phyloP scores from a whole-genome alignment of 2,113 vertebrate genomes.

The Oxyruncus cristatus region DNA sequence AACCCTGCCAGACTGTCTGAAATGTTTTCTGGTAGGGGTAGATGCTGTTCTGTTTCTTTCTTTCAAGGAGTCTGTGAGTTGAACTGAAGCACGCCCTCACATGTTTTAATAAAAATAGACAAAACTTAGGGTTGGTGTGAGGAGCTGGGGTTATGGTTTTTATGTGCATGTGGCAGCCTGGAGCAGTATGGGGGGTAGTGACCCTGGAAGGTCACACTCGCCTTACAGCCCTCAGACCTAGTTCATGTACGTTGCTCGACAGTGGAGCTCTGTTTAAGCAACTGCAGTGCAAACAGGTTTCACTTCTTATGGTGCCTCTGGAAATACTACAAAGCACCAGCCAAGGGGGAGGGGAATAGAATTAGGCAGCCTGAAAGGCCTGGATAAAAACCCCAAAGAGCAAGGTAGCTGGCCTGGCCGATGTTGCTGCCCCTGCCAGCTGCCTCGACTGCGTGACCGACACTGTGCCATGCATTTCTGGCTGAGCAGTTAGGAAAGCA shows the following conservation, averaged over 20 bases:
- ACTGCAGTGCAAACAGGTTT: neutral
- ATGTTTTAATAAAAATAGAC: neutral
- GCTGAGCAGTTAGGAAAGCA: neutral
- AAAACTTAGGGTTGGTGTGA: rapidly evolving
- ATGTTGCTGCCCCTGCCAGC: neutral
- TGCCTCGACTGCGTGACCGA: rapidly evolving
- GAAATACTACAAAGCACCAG: neutral
- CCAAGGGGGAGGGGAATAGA: neutral
- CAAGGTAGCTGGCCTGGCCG: neutral
- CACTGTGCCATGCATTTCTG: rapidly evolving
- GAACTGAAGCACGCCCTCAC: neutral
- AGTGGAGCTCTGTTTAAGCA: rapidly evolving
- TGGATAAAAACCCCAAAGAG: neutral
- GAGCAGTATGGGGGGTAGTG: neutral
- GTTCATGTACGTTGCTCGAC: rapidly evolving
- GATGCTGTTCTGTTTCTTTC: neutral
- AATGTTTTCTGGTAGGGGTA: neutral
- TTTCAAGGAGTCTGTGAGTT: neutral
- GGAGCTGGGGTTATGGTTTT: neutral
- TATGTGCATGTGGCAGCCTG: neutral
- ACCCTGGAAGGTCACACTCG: neutral
- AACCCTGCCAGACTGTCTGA: neutral
- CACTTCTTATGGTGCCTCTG: neutral
- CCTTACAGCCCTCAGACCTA: neutral
- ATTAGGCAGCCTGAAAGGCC: neutral